A percentile compares a stretch with the other conserved stretches of the same genome.
These are phyloP conservation scores for Ips typographus DNA, from an alignment of 1,140 invertebrate genomes.

Conservation along the genomic window DNA sequence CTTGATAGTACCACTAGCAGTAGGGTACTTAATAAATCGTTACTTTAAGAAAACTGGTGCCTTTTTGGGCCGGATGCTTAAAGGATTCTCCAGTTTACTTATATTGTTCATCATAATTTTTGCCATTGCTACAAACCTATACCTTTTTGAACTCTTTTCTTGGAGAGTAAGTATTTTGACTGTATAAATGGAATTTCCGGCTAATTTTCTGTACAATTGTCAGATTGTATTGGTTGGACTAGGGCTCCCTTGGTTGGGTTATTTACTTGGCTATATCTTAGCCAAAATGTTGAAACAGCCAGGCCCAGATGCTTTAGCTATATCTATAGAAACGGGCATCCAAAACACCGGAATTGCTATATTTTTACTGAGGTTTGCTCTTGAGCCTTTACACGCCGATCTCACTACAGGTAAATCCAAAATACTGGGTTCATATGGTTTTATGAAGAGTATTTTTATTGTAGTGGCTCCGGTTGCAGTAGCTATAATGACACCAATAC, in stretches of 20 bases:
- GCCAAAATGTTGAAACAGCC: slow-evolving; percentile 64
- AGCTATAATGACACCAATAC: slow-evolving; percentile 91
- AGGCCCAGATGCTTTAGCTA: slow-evolving; percentile 73
- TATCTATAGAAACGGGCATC: slow-evolving; percentile 90
- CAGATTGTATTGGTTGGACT: slow-evolving; percentile 82
- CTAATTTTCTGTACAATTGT: background rate
- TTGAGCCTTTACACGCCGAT: slow-evolving; percentile 73
- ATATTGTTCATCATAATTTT: slow-evolving; percentile 89
- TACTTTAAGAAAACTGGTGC: slow-evolving; percentile 66
- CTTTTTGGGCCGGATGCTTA: slow-evolving; percentile 76
- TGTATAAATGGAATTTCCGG: no score
- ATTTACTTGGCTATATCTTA: slow-evolving; percentile 67
- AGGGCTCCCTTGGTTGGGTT: slow-evolving; percentile 85
- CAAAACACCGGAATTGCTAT: slow-evolving; percentile 94
- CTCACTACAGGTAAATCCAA: slow-evolving; percentile 67
- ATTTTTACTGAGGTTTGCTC: slow-evolving; percentile 71
- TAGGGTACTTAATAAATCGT: slow-evolving; percentile 76
- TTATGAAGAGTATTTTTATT: slow-evolving; percentile 4
- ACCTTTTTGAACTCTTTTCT: slow-evolving; percentile 87
- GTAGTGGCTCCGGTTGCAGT: slow-evolving; percentile 47
- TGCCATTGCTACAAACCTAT: slow-evolving; percentile 86
- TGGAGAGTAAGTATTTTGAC: slow-evolving; percentile 65
- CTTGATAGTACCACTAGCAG: slow-evolving; percentile 76
- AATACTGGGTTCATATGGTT: background rate
- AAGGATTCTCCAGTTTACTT: slow-evolving; percentile 80